Evolutionary conservation across 2,797 vertebrate species (phyloP).

Genomic region (Lerista edwardsae): DNA sequence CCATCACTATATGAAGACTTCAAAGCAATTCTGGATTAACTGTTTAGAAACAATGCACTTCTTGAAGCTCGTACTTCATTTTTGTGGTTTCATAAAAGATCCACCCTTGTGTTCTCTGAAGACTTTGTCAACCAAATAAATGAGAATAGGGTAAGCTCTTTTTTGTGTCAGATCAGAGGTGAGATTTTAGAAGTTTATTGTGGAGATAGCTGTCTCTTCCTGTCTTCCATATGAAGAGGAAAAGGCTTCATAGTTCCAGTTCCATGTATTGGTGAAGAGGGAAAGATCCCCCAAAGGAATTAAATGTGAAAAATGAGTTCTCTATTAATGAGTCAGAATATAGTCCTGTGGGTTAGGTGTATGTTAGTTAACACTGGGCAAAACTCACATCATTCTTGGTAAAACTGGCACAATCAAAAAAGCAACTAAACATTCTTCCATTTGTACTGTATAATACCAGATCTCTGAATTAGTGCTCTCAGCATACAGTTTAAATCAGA

Average conservation of each 20-base stretch:
- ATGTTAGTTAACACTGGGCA: too few species aligned
- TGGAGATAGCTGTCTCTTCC: not conserved
- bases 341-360: not conserved
- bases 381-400: too few species aligned
- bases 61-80: not conserved
- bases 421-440: too few species aligned
- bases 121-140: not conserved
- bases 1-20: conserved; percentile 69
- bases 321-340: not conserved
- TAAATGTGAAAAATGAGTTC: not conserved
- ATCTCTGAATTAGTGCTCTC: not conserved
- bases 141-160: not conserved
- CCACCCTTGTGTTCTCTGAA: not conserved
- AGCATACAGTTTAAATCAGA: not conserved
- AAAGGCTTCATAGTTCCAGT: not conserved
- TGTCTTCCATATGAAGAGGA: not conserved
- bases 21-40: conserved; percentile 72
- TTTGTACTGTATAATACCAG: too few species aligned
- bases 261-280: not conserved
- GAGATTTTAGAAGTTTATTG: not conserved
- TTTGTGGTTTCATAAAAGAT: not conserved
- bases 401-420: too few species aligned
- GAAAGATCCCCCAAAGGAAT: not conserved
- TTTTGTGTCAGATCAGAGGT: not conserved
- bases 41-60: not conserved